A percentile compares a stretch with the other conserved stretches of the same genome.
Evolutionary conservation across 2,888 invertebrate species (phyloP).

Genomic region (Aleiodes leptofemur): DNA sequence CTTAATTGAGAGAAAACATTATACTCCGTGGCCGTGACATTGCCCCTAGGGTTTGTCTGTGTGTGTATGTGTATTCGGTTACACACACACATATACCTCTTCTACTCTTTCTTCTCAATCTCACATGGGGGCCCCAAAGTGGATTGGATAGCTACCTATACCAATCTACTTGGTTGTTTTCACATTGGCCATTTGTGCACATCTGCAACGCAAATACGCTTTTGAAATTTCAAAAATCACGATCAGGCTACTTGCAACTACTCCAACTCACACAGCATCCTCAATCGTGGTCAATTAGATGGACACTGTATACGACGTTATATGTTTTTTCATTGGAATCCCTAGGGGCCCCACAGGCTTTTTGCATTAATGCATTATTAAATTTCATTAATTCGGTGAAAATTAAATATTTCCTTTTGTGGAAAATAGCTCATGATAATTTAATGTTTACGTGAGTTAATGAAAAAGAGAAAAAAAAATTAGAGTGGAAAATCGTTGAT

Average conservation of each 20-base stretch:
- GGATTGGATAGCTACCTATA: conserved; percentile 33
- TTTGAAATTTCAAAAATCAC: conserved; percentile 75
- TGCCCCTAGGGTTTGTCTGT: conserved; percentile 61
- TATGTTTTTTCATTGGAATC: conserved; percentile 23
- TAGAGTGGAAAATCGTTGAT: too few relatives aligned
- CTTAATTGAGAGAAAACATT: conserved; percentile 76
- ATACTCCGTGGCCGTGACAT: conserved; percentile 71
- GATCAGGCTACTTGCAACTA: conserved; percentile 54
- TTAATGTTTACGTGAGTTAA: too few relatives aligned
- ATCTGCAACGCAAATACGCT: conserved; percentile 75
- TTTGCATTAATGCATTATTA: conserved; percentile 9
- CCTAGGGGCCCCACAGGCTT: not conserved
- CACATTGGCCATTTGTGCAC: conserved; percentile 54
- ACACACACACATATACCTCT: too few relatives aligned
- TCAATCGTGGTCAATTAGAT: conserved; percentile 73
- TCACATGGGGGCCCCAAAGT: conserved; percentile 27
- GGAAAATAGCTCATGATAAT: too few relatives aligned
- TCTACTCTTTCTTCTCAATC: conserved; percentile 1
- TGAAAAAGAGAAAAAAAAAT: too few relatives aligned
- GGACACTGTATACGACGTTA: conserved; percentile 46
- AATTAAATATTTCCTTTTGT: too few relatives aligned
- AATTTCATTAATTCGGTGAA: conserved; percentile 11
- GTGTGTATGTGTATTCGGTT: not conserved
- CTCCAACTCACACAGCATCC: not conserved
- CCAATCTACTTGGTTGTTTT: conserved; percentile 17